Percentiles rank a stretch among this genome's conserved stretches.
These are phyloP conservation scores for Mohoua ochrocephala DNA, from an alignment of 2,113 vertebrate genomes.

Conservation along the genomic window DNA sequence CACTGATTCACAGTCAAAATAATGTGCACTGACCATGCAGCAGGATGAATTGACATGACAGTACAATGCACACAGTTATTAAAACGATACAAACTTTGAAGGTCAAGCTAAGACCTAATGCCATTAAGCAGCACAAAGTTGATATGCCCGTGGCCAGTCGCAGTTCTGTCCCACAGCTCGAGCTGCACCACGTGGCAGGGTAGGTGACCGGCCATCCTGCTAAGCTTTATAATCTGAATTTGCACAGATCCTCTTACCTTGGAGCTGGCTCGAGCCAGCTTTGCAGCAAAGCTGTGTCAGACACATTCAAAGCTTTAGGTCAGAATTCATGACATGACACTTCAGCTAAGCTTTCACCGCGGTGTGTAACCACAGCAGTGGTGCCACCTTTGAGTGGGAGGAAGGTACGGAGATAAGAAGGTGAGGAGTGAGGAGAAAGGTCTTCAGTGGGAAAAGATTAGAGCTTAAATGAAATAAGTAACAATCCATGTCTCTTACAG, in stretches of 20 bases:
- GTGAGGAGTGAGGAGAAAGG: neutral
- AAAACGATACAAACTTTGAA: neutral
- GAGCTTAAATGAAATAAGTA: neutral
- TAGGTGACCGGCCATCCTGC: neutral
- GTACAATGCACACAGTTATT: neutral
- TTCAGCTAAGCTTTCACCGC: neutral
- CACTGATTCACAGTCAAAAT: conserved; percentile 2
- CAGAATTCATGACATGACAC: neutral
- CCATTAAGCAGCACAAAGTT: neutral
- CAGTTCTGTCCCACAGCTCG: neutral
- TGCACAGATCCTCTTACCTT: neutral
- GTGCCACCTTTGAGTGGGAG: neutral
- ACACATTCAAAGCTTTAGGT: neutral
- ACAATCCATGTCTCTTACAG: neutral
- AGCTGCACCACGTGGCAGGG: neutral
- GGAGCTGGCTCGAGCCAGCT: neutral
- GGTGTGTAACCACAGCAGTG: neutral
- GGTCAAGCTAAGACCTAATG: neutral
- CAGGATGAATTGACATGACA: neutral
- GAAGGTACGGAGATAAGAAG: neutral
- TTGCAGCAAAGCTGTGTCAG: neutral
- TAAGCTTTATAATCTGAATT: neutral
- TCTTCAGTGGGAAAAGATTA: neutral
- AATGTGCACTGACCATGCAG: neutral
- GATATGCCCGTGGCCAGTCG: neutral